These are phyloP conservation scores for Drosophila crucigera DNA, from an alignment of 2,888 invertebrate genomes.

Conservation along the genomic window DNA sequence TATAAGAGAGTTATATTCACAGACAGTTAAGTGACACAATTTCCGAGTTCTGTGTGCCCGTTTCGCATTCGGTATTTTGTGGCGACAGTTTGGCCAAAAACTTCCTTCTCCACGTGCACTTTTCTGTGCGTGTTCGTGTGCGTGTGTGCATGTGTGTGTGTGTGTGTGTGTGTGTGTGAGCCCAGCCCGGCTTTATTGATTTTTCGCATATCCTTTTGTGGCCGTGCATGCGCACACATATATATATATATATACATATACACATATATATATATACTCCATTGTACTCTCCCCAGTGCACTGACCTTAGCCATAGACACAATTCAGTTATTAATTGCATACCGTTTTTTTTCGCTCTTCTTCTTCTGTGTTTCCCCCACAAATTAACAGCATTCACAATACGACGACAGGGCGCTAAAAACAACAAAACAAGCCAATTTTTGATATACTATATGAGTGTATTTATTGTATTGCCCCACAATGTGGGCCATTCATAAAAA, in stretches of 20 bases:
- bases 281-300: conserved; percentile 38
- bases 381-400: conserved; percentile 58
- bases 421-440: conserved; percentile 36
- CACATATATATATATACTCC: background rate
- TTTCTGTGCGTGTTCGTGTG: background rate
- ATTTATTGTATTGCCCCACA: conserved; percentile 46
- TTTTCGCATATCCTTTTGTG: conserved; percentile 60
- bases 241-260: conserved; percentile 1
- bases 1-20: conserved; percentile 22
- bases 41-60: conserved; percentile 34
- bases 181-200: conserved; percentile 66
- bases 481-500: conserved; percentile 73
- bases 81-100: conserved; percentile 1
- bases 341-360: conserved; percentile 12
- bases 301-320: conserved; percentile 60
- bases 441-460: conserved; percentile 5
- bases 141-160: background rate
- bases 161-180: background rate
- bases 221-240: conserved; percentile 56
- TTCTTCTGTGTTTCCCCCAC: conserved; percentile 31
- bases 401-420: conserved; percentile 27
- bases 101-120: conserved; percentile 48
- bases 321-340: conserved; percentile 28
- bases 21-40: conserved; percentile 76
- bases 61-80: conserved; percentile 19